These are phyloP conservation scores for Telmatherina bonti DNA, from an alignment of 2,797 vertebrate genomes.

Conservation along the genomic window DNA sequence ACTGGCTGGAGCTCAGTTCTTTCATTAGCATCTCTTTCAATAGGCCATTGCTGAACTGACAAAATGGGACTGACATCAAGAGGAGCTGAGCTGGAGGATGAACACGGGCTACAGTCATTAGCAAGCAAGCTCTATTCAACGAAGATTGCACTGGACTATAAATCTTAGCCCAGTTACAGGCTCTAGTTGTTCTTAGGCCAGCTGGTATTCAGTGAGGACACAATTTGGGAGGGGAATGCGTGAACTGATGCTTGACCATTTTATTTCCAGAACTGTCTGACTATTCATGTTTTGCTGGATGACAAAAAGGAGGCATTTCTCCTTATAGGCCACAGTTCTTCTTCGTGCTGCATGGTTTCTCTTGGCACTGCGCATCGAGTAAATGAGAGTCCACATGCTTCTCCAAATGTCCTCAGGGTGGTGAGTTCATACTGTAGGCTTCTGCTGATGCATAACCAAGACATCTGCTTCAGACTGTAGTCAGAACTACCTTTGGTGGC, in stretches of 20 bases:
- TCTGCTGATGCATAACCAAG: constrained; percentile 41
- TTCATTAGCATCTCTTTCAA: constrained; percentile 56
- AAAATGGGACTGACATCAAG: constrained; percentile 66
- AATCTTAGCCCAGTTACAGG: constrained; percentile 47
- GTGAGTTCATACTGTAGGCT: constrained; percentile 43
- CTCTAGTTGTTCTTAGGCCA: constrained; percentile 55
- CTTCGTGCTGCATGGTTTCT: constrained; percentile 64
- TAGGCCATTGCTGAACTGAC: constrained; percentile 60
- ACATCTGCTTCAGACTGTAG: constrained; percentile 49
- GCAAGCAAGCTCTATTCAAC: constrained; percentile 63
- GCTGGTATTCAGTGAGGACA: constrained; percentile 33
- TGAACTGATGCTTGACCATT: constrained; percentile 50
- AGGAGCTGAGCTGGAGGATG: constrained; percentile 64
- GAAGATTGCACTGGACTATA: constrained; percentile 41
- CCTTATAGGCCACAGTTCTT: constrained; percentile 60
- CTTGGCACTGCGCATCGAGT: constrained; percentile 78
- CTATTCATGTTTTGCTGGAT: constrained; percentile 58
- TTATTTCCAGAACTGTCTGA: constrained; percentile 25
- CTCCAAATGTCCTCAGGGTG: constrained; percentile 58
- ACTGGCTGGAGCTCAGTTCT: constrained; percentile 35
- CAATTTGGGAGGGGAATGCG: constrained; percentile 14
- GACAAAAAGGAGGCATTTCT: constrained; percentile 53
- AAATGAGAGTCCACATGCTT: constrained; percentile 61
- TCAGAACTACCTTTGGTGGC: constrained; percentile 45
- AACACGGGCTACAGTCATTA: constrained; percentile 60